A percentile compares a stretch with the other conserved stretches of the same genome.
phyloP scores from a whole-genome alignment of 2,113 vertebrate genomes.

The Xiphias gladius region DNA sequence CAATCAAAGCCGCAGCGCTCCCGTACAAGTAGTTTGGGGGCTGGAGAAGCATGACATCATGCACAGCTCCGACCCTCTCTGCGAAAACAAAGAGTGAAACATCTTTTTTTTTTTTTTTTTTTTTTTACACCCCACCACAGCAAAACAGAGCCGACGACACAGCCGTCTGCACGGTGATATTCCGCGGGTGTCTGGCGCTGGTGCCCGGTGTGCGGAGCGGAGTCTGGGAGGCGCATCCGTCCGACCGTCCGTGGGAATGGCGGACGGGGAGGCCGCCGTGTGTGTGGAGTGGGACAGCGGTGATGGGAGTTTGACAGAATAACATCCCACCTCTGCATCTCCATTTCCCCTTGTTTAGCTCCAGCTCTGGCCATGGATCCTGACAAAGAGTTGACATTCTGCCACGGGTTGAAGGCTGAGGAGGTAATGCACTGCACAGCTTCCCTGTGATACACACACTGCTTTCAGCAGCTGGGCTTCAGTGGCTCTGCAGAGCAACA shows the following conservation, averaged over 20 bases:
- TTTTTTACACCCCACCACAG: conserved; percentile 26
- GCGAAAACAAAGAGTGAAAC: conserved; percentile 51
- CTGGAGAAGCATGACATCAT: conserved; percentile 79
- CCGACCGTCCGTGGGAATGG: conserved; percentile 70
- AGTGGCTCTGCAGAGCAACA: conserved; percentile 64
- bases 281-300: conserved; percentile 71
- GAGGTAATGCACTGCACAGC: conserved; percentile 69
- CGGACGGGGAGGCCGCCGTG: conserved; percentile 67
- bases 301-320: conserved; percentile 62
- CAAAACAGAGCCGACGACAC: conserved; percentile 6
- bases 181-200: too few species aligned
- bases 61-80: conserved; percentile 40
- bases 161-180: conserved; percentile 14
- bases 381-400: conserved; percentile 82
- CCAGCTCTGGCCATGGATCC: conserved; percentile 76
- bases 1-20: conserved; percentile 74
- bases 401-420: conserved; percentile 75
- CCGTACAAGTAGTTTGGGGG: conserved; percentile 57
- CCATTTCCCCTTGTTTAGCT: conserved; percentile 27
- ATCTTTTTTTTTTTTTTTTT: too few species aligned
- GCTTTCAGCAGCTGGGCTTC: conserved; percentile 74
- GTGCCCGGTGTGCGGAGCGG: conserved; percentile 19
- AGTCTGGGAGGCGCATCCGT: conserved; percentile 66
- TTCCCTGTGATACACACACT: conserved; percentile 29
- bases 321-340: conserved; percentile 23